Conservation (phyloP, 2,888 invertebrate genomes). For the Pristionchus entomophagus region DNA sequence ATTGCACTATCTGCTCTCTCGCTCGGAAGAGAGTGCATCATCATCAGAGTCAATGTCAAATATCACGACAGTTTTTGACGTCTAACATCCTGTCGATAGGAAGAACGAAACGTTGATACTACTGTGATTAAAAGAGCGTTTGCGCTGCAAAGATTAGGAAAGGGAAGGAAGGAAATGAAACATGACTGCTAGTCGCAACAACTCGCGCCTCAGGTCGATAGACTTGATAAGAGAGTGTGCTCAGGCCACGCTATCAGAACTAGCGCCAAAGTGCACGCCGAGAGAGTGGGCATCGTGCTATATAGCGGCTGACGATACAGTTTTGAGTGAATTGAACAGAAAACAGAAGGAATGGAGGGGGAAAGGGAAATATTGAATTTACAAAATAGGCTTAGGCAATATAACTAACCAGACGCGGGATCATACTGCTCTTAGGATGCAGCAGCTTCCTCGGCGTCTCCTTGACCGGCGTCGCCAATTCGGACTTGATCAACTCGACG, state of each 20-base stretch:
- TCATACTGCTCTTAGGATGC: conserved; percentile 27
- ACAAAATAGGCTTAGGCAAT: too few species aligned
- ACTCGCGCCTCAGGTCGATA: background rate
- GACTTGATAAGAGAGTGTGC: conserved; percentile 17
- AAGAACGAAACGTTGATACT: too few species aligned
- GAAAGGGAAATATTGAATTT: background rate
- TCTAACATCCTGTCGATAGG: background rate
- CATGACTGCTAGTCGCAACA: background rate
- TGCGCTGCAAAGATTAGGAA: too few species aligned
- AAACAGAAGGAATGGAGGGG: background rate
- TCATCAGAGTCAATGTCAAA: conserved; percentile 10
- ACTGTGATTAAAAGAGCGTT: too few species aligned
- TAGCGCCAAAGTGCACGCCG: background rate
- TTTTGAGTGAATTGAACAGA: background rate
- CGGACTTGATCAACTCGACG: background rate
- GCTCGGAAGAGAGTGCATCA: background rate
- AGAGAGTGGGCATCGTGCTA: background rate
- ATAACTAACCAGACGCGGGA: conserved; percentile 20
- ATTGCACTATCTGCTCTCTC: conserved; percentile 2
- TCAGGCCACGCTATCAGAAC: background rate
- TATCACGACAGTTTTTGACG: background rate
- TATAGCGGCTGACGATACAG: too few species aligned
- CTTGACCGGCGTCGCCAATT: background rate
- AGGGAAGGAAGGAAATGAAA: background rate
- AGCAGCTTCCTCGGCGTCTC: background rate